Base-by-base conservation (phyloP, 1,140 invertebrate genomes). In the Parasteatoda tepidariorum region DNA sequence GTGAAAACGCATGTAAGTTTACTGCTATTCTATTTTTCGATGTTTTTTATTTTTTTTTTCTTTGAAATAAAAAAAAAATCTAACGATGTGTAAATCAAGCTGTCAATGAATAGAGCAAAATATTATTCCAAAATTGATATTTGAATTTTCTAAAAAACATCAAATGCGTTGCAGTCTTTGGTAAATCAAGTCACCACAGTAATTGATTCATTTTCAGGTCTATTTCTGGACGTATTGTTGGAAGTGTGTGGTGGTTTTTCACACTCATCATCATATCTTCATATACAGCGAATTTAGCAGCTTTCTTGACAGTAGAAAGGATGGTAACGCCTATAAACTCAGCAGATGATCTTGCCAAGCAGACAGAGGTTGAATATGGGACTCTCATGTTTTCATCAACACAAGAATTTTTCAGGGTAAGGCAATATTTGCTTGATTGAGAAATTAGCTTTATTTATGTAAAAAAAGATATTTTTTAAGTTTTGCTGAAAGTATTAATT, bases 201-300 rank as follows among this genome's bases (percentile, higher is more conserved):
- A n/a, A n/a, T n/a, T n/a, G n/a, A n/a, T n/a, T n/a, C n/a, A n/a
- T 70, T 87, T 87, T 64, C 88, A 96, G 95, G 88, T 97, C 97
- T 2, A 92, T 97, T 78, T 96, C 96, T 0, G 97, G 97, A 3
- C 91, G 98, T 34, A 97, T 99, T 86, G 96, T 98, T 0, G 97
- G 97, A 3, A 95, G 95, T 66, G 96, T 97, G 0, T 99, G 98
- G 98, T 99, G 98, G 97, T 99, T 99, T 90, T 99, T 99, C 89
- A 98, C 97, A 0, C 92, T 99, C 26, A 99, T 99, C 87, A 92
- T 99, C 79, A 97, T 99, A 84, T 98, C 97, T 54, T 99, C 97
- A 15, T 99, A 99, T 75, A 90, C 61, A 97, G 96, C 98, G 62
- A 99, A 99, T 90, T 91, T 99, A 81, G 97, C 97, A 1, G 97